phyloP scores from a whole-genome alignment of 2,797 vertebrate species.

The Podarcis lilfordi region DNA sequence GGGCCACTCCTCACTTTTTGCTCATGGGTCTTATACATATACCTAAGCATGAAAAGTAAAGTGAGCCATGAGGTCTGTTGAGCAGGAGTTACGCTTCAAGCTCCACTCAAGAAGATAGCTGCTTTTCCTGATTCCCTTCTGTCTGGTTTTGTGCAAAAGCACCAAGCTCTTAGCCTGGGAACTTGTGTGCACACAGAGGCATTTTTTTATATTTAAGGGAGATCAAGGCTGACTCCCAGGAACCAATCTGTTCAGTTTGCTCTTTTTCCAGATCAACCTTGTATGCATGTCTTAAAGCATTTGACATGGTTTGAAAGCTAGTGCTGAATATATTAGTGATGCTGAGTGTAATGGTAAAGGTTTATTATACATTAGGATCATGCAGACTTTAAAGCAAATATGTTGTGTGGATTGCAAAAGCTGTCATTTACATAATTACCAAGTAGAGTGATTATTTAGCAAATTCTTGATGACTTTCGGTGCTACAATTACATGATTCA shows the following conservation, averaged over 20 bases:
- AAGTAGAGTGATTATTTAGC: slow-evolving; percentile 50
- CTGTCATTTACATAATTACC: slow-evolving; percentile 52
- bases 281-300: background rate
- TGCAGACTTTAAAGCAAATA: slow-evolving; percentile 30
- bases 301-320: background rate
- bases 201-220: background rate
- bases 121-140: background rate
- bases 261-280: background rate
- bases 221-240: background rate
- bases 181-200: background rate
- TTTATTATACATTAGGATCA: slow-evolving; percentile 32
- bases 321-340: background rate
- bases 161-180: background rate
- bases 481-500: slow-evolving; percentile 41
- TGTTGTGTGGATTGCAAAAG: slow-evolving; percentile 32
- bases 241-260: background rate
- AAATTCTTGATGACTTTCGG: slow-evolving; percentile 30
- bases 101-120: background rate
- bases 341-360: background rate
- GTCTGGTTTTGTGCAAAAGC: background rate
- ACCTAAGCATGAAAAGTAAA: background rate
- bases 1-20: background rate
- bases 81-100: background rate
- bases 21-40: background rate
- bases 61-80: background rate